phyloP scores from a whole-genome alignment of 2,888 invertebrate species.

The Rhagium mordax region DNA sequence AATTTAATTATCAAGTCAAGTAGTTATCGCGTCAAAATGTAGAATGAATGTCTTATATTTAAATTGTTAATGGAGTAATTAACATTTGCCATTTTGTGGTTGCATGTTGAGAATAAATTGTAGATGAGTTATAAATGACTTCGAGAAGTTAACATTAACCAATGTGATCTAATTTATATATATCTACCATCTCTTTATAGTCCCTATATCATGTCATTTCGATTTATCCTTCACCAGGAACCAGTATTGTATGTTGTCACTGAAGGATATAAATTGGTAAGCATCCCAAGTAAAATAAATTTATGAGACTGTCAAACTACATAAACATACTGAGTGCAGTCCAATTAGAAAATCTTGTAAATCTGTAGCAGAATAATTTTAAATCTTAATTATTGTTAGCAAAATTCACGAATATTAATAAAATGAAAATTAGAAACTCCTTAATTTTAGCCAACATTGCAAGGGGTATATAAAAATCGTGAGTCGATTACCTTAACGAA shows the following conservation, averaged over 20 bases:
- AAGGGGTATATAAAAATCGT: no score
- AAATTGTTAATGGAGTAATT: slow-evolving; percentile 59
- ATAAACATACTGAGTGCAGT: no score
- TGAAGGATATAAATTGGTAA: slow-evolving; percentile 40
- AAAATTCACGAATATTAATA: no score
- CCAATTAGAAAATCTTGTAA: no score
- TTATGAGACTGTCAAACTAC: neutral
- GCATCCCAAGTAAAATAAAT: neutral
- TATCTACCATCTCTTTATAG: slow-evolving; percentile 43
- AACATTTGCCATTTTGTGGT: slow-evolving; percentile 56
- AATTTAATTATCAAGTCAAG: slow-evolving; percentile 49
- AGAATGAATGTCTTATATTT: slow-evolving; percentile 57
- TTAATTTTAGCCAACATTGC: no score
- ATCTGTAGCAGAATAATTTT: no score
- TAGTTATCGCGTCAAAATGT: slow-evolving; percentile 52
- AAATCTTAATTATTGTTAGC: no score
- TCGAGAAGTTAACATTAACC: slow-evolving; percentile 46
- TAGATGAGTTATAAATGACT: slow-evolving; percentile 53
- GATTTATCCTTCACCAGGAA: slow-evolving; percentile 32
- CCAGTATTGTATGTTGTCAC: slow-evolving; percentile 46
- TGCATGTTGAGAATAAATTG: slow-evolving; percentile 58
- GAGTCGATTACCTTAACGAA: no score
- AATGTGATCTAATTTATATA: slow-evolving; percentile 50
- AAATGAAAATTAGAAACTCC: no score
- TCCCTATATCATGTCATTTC: slow-evolving; percentile 41